Evolutionary conservation across 2,797 vertebrate species (phyloP).

Genomic region (Rhabdophis nuchalis): DNA sequence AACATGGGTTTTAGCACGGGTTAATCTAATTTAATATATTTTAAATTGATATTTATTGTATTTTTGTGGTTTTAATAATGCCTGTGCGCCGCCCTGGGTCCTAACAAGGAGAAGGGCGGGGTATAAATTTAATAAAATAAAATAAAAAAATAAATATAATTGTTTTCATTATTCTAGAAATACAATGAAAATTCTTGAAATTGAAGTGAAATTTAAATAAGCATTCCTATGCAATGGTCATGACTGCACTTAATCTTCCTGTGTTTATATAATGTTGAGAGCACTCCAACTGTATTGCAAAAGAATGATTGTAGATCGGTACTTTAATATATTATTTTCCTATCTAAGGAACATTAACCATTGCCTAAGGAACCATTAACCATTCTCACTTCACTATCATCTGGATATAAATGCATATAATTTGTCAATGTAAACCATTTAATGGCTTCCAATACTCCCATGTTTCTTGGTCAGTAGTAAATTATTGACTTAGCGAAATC

Average conservation of each 20-base stretch:
- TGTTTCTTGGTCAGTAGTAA: conserved; percentile 9
- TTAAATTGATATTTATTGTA: no score
- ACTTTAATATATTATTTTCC: neutral
- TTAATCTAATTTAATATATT: no score
- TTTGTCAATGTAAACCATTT: conserved; percentile 17
- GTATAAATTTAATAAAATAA: no score
- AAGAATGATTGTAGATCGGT: neutral
- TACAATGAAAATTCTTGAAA: neutral
- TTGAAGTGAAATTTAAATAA: neutral
- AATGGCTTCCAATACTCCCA: neutral
- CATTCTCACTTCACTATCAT: neutral
- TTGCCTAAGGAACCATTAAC: neutral
- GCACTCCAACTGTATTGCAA: neutral
- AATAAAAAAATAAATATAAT: no score
- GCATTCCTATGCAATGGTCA: neutral
- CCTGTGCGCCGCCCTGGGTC: no score
- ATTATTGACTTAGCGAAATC: neutral
- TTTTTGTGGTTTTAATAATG: no score
- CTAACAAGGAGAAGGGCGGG: no score
- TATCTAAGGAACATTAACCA: neutral
- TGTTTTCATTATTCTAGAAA: neutral
- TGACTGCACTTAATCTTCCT: neutral
- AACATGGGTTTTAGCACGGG: no score
- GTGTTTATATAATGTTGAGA: conserved; percentile 11
- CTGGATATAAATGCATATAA: neutral